These are phyloP conservation scores for Cheilosia variabilis DNA, from an alignment of 2,888 invertebrate genomes.

Conservation along the genomic window DNA sequence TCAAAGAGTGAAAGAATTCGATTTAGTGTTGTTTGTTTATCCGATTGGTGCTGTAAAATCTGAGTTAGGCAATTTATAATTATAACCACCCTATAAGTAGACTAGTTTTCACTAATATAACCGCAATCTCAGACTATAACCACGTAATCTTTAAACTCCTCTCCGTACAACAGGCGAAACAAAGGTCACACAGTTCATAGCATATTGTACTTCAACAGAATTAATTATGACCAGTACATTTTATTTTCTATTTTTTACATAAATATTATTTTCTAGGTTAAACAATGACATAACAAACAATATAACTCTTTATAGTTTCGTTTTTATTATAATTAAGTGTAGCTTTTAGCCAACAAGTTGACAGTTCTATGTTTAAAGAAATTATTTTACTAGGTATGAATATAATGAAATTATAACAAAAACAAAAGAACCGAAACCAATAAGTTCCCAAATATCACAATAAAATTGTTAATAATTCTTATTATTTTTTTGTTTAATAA, in stretches of 20 bases:
- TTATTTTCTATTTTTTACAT: constrained; percentile 9
- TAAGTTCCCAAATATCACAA: constrained; percentile 75
- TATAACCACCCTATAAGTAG: constrained; percentile 16
- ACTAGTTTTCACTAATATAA: constrained; percentile 40
- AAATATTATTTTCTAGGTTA: constrained; percentile 39
- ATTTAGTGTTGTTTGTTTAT: constrained; percentile 55
- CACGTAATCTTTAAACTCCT: constrained; percentile 18
- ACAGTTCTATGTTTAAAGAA: constrained; percentile 35
- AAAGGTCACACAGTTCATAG: constrained; percentile 63
- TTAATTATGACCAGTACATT: constrained; percentile 63
- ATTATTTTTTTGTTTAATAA: constrained; percentile 46
- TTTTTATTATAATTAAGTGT: constrained; percentile 32
- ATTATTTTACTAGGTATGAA: constrained; percentile 59
- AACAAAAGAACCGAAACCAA: constrained; percentile 64
- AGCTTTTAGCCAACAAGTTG: constrained; percentile 53
- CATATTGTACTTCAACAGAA: constrained; percentile 41
- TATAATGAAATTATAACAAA: constrained; percentile 60
- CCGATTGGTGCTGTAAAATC: constrained; percentile 67
- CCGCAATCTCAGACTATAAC: constrained; percentile 48
- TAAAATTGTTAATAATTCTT: constrained; percentile 68
- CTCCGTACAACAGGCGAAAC: constrained; percentile 22
- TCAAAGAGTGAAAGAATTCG: neutral
- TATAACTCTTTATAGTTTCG: neutral
- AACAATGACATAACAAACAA: constrained; percentile 27
- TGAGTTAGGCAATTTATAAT: constrained; percentile 66